A percentile compares a stretch with the other conserved stretches of the same genome.
Conservation (phyloP, 2,888 invertebrate genomes). For the Theodoxus fluviatilis region DNA sequence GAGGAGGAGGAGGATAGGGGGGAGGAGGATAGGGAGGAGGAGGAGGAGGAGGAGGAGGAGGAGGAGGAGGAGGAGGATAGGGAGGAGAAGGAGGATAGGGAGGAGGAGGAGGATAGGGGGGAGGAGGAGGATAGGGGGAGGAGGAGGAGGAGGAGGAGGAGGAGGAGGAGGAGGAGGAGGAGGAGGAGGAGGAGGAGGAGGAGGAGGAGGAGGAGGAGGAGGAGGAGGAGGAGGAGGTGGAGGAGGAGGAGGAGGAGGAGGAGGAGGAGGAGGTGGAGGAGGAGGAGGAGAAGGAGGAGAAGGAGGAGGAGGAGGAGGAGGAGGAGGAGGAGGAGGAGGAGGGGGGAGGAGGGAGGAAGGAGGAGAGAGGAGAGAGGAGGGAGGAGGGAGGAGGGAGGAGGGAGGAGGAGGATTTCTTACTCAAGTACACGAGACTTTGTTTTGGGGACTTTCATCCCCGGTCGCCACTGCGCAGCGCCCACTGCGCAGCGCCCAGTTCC, state of each 20-base stretch:
- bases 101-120: too few relatives aligned
- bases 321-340: neutral
- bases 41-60: neutral
- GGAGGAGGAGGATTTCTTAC: neutral
- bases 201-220: neutral
- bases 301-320: too few relatives aligned
- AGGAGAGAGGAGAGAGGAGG: neutral
- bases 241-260: neutral
- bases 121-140: too few relatives aligned
- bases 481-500: too few relatives aligned
- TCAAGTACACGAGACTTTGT: slow-evolving; percentile 28
- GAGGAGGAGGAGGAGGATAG: neutral
- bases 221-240: neutral
- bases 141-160: neutral
- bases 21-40: neutral
- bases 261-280: neutral
- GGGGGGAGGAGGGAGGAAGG: neutral
- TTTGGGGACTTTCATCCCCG: slow-evolving; percentile 57
- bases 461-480: too few relatives aligned
- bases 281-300: too few relatives aligned
- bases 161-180: neutral
- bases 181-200: neutral
- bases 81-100: too few relatives aligned
- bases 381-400: neutral
- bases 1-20: neutral